Evolutionary conservation across 1,140 invertebrate species (phyloP), one percentile per base, ranked within the genome.

Genomic region (Drosophila kikkawai): DNA sequence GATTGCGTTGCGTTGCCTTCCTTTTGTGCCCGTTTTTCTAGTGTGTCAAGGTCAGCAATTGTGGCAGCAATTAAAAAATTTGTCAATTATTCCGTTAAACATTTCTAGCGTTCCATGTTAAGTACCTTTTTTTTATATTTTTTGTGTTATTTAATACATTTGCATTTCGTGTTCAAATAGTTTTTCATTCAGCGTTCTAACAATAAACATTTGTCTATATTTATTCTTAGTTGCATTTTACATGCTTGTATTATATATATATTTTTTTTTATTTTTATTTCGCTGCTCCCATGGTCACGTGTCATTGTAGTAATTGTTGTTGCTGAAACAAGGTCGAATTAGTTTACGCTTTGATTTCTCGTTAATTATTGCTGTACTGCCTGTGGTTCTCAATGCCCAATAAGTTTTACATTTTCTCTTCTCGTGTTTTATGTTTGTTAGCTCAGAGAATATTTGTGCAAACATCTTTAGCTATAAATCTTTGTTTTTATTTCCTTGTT

Each of bases 331-430:
- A 90, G 84, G 84, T 84, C 77, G 66, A 73, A 80, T 81, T 68
- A 75, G 84, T 88, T 88, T 75, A 84, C 85, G 83, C 84, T 87
- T 87, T 87, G 84, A 87, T 88, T 87, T 88, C 80, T 70, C 69
- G 78, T 84, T 81, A 84, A 90, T 90, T 88, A 84, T 65, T 48
- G 44, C n/a, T 57, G 41, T 17, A 39, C 34, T 13, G 26, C 17
- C 34, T 13, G 3, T 22, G 51, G 51, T 63, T 44, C 58, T 60
- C 41, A 26, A 39, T 47, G 32, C 8, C 36, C 36, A 48, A 59
- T 59, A 29, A 53, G 34, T 51, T 59, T 59, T 39, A 34, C 47
- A 53, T 39, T 48, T 39, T 68, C 61, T 45, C 53, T 48, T 68
- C 17, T 19, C 36, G 41, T 9, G 13, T 57, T 39, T 56, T 37